A percentile compares a stretch with the other conserved stretches of the same genome.
These are phyloP conservation scores for Cataglyphis livida DNA, from an alignment of 2,888 invertebrate species.

Conservation along the genomic window DNA sequence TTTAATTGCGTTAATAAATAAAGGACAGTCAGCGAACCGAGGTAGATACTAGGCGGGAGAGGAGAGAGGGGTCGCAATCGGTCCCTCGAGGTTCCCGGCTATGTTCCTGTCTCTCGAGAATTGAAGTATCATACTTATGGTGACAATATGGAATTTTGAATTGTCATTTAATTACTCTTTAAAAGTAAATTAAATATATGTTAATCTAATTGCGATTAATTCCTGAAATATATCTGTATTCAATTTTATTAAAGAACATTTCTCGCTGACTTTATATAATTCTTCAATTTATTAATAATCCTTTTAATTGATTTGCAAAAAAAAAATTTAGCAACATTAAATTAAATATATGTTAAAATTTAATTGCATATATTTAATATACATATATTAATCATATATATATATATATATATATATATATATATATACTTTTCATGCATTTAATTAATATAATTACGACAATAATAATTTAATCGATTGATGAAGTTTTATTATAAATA, in stretches of 20 bases:
- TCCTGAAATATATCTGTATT: not conserved
- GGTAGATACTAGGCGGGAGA: slow-evolving; percentile 47
- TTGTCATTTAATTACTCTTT: slow-evolving; percentile 17
- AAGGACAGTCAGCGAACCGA: slow-evolving; percentile 78
- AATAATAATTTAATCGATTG: not conserved
- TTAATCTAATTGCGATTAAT: not conserved
- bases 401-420: not conserved
- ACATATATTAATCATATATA: not conserved
- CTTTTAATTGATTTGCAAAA: not conserved
- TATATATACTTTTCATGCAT: not conserved
- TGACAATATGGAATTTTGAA: not conserved
- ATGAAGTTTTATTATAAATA: slow-evolving; percentile 73
- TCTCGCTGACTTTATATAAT: not conserved
- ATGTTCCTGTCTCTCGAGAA: slow-evolving; percentile 11
- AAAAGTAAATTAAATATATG: not conserved
- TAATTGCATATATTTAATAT: not conserved
- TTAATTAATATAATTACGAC: not conserved
- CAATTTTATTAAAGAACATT: not conserved
- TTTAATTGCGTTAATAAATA: slow-evolving; percentile 85
- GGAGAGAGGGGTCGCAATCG: slow-evolving; percentile 17
- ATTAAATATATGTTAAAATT: not conserved
- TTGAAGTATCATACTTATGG: slow-evolving; percentile 33
- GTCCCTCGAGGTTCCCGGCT: slow-evolving; percentile 22
- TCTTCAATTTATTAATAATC: not conserved
- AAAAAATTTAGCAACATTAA: not conserved